Conservation (phyloP, 35 echinoderm and acorn worm genomes). For the Holothuria glaberrima region DNA sequence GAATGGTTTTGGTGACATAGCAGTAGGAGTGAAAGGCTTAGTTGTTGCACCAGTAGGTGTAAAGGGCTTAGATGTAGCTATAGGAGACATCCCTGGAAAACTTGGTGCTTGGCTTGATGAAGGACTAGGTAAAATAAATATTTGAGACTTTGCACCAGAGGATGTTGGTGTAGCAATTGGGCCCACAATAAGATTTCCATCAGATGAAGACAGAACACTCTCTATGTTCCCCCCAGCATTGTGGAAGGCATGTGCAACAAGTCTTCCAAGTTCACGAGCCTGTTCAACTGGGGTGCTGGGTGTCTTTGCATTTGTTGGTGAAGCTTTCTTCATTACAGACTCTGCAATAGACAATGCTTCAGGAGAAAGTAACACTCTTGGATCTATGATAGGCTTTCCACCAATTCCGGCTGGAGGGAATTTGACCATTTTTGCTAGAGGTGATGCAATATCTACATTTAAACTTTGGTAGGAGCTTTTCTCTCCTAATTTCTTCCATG, state of each 20-base stretch:
- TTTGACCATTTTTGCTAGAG: slow-evolving; percentile 69
- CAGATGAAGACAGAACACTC: slow-evolving; percentile 82
- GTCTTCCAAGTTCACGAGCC: slow-evolving; percentile 83
- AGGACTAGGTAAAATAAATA: slow-evolving; percentile 89
- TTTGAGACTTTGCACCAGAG: slow-evolving; percentile 74
- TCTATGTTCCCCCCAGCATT: slow-evolving; percentile 97
- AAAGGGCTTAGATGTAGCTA: slow-evolving; percentile 43
- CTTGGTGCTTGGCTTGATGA: slow-evolving; percentile 81
- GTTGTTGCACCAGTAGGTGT: slow-evolving; percentile 27
- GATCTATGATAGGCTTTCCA: slow-evolving; percentile 73
- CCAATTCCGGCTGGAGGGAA: slow-evolving; percentile 55
- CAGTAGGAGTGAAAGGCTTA: slow-evolving; percentile 5
- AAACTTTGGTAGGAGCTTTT: slow-evolving; percentile 41
- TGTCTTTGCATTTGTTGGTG: slow-evolving; percentile 89
- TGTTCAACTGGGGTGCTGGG: slow-evolving; percentile 90
- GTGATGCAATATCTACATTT: slow-evolving; percentile 77
- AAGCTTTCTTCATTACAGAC: slow-evolving; percentile 91
- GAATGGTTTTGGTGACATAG: background rate
- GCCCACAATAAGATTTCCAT: slow-evolving; percentile 86
- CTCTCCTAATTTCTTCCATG: slow-evolving; percentile 32
- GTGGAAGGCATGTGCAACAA: slow-evolving; percentile 93
- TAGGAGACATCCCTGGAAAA: slow-evolving; percentile 68
- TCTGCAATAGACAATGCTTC: slow-evolving; percentile 95
- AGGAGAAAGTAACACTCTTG: slow-evolving; percentile 81
- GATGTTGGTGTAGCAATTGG: slow-evolving; percentile 95